Base-by-base conservation (phyloP, 2,113 vertebrate genomes). In the Corvus moneduloides region DNA sequence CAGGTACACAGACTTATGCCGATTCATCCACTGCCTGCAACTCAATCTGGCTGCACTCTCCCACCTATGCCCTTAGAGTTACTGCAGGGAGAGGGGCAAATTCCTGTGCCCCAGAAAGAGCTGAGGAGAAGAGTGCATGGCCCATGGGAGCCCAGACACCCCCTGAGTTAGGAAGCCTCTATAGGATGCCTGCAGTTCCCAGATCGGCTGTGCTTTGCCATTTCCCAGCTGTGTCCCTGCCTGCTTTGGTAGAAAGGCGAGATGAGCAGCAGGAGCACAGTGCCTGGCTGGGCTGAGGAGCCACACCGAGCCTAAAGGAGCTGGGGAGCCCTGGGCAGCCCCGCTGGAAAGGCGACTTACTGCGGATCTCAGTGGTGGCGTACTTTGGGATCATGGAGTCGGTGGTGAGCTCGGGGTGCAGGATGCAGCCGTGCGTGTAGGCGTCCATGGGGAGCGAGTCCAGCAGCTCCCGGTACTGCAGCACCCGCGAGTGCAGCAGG, bases 351-450 rank as follows among this genome's bases (percentile, higher is more conserved):
- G 23, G 61, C 23, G 79, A 99, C 99, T 99, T 99, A 99, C 99
- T 99, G 97, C 99, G 99, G 98, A 99, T 99, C 98, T 99, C 99
- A 82, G 99, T 98, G 44, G 99, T 99, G 98, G 99, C 99, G 77
- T 99, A 99, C 99, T 99, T 99, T 98, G 99, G 99, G 98, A 99
- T 99, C 99, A 99, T 99, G 97, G 99, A 99, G 98, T 99, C 99
- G 1, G 98, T 98, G 97, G 99, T 99, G 98, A 99, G 99, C 97
- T 99, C 99, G 1, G 99, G 99, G 89, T 99, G 99, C 91, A 99
- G 99, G 98, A 99, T 99, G 97, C 99, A 99, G 97, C 99, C 99
- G 11, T 99, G 99, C 0, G 99, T 99, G 98, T 99, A 99, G 85
- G 99, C 99, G 5, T 99, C 99, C 99, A 99, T 99, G 93, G 99